These are phyloP conservation scores for Anastrepha obliqua DNA, from an alignment of 1,140 invertebrate genomes.

Conservation along the genomic window DNA sequence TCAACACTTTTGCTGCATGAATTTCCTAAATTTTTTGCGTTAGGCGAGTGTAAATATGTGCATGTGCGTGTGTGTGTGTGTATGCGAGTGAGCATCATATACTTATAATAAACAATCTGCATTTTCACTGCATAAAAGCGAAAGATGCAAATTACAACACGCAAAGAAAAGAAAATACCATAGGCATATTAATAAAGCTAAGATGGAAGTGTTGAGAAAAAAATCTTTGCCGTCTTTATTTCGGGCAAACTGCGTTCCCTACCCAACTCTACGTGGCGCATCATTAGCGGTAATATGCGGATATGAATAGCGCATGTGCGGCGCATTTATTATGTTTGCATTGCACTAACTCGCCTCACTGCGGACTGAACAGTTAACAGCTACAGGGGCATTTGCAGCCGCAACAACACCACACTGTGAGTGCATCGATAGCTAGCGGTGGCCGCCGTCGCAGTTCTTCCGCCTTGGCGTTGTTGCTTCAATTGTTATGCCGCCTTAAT, in stretches of 20 bases:
- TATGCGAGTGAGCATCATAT: background rate
- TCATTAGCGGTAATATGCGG: slow-evolving; percentile 51
- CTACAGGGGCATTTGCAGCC: slow-evolving; percentile 10
- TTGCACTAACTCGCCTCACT: slow-evolving; percentile 10
- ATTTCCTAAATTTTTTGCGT: background rate
- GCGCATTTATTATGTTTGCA: slow-evolving; percentile 51
- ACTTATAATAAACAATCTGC: background rate
- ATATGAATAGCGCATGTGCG: slow-evolving; percentile 41
- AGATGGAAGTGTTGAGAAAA: background rate
- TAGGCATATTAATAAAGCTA: background rate
- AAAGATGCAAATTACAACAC: slow-evolving; percentile 21
- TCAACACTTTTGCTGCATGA: slow-evolving; percentile 18
- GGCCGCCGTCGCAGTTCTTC: slow-evolving; percentile 15
- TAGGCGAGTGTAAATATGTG: background rate
- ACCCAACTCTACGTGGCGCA: background rate
- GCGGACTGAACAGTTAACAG: background rate
- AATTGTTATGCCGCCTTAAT: background rate
- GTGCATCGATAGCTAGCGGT: slow-evolving; percentile 4
- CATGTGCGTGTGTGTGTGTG: background rate
- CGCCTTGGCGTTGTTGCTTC: slow-evolving; percentile 22
- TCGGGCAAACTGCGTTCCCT: background rate
- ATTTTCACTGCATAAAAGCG: slow-evolving; percentile 49
- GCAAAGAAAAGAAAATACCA: slow-evolving; percentile 27
- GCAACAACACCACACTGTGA: background rate
- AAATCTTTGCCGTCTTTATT: background rate